Base-by-base conservation (phyloP, 2,113 vertebrate genomes). In the Sakesphorus luctuosus region DNA sequence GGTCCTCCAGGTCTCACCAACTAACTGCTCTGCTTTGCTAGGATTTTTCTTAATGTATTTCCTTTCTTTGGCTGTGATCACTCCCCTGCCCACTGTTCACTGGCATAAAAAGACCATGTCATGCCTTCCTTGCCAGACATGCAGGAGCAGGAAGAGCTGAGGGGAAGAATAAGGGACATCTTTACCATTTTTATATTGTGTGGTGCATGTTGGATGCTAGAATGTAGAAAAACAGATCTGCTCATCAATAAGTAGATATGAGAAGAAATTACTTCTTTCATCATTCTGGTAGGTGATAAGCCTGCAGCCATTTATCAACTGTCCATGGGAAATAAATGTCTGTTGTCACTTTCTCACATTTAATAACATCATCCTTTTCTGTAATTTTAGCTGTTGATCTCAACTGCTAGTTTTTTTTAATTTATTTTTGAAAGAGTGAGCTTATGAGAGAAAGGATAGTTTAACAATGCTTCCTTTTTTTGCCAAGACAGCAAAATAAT, bases 281-380 rank as follows among this genome's bases (percentile, higher is more conserved):
- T 93, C 80, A 46, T 78, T 81, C 28, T 69, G 80, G 73, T 78
- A 53, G 83, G n/a, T 90, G 90, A 90, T 96, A 95, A 95, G 65
- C 73, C 61, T 93, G 73, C 33, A 94, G 65, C 36, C 58, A 89
- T 96, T 96, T 90, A 90, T 95, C 86, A 95, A 47, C 61, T 67
- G 73, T 86, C 77, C 69, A 49, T 66, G 61, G 65, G 73, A 93
- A 96, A 80, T 67, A 88, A 88, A 90, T 43, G 24, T 88, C 72
- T 92, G 50, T 90, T 97, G 88, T 85, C 21, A 61, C 69, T 86
- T 78, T 84, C 73, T 93, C 69, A 86, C 56, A 88, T 95, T 71
- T 88, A 96, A 90, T 88, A 96, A 74, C 33, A 61, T 92, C 38
- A 74, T 44, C 88, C 38, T 44, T 79, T 7, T 79, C 67, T 90